Percentiles rank a stretch among this genome's conserved stretches.
These are phyloP conservation scores for Leontocebus nigricollis DNA, from an alignment of 2,797 vertebrate species.

Conservation along the genomic window DNA sequence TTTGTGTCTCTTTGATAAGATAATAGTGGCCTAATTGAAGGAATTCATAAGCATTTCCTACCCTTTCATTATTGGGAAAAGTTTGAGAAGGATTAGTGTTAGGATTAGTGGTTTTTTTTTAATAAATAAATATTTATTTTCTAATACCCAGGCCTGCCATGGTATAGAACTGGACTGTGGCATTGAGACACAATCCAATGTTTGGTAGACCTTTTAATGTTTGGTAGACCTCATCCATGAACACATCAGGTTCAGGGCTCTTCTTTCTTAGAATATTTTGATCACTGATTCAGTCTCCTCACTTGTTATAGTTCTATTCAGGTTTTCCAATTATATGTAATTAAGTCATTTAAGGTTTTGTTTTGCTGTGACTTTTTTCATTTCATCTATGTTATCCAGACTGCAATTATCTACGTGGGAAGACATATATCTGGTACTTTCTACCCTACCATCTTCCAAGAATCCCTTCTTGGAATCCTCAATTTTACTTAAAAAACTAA, in stretches of 20 bases:
- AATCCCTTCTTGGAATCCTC: not conserved
- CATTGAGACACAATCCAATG: too few relatives aligned
- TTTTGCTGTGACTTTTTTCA: not conserved
- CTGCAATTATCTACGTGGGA: not conserved
- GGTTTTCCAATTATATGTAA: not conserved
- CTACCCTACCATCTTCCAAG: not conserved
- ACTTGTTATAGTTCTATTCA: not conserved
- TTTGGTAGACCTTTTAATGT: not conserved
- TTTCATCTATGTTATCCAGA: not conserved
- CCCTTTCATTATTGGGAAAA: not conserved
- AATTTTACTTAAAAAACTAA: not conserved
- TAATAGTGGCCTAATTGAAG: not conserved
- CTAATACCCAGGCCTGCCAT: too few relatives aligned
- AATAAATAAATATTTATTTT: too few relatives aligned
- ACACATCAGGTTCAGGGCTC: not conserved
- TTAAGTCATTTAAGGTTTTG: not conserved
- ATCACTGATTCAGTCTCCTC: not conserved
- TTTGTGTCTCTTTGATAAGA: not conserved
- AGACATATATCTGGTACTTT: not conserved
- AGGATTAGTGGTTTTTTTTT: not conserved
- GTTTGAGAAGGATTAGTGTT: not conserved
- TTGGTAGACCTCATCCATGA: not conserved
- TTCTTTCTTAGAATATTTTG: not conserved
- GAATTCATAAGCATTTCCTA: not conserved
- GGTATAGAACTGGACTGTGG: too few relatives aligned